Conservation (phyloP, 2,888 invertebrate genomes). For the Ectemnius continuus region DNA sequence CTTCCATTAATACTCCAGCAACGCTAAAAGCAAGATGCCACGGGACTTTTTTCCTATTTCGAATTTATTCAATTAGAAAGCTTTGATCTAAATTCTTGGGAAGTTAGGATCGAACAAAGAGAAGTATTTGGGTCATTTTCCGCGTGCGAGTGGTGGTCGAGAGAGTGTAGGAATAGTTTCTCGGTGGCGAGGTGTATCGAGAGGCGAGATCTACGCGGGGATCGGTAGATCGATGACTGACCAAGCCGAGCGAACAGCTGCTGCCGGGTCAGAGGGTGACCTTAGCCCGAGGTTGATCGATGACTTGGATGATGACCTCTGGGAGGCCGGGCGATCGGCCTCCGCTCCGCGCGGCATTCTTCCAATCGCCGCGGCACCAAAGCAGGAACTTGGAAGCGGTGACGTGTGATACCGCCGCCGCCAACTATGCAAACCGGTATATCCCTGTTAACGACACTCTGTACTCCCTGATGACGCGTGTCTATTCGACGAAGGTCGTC, state of each 20-base stretch:
- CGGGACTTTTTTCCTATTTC: no score
- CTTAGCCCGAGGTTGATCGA: slow-evolving; percentile 73
- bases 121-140: slow-evolving; percentile 26
- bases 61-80: no score
- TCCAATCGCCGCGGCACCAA: slow-evolving; percentile 43
- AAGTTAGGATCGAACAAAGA: background rate
- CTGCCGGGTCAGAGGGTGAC: slow-evolving; percentile 71
- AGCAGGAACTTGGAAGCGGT: slow-evolving; percentile 49
- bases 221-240: slow-evolving; percentile 75
- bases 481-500: slow-evolving; percentile 1
- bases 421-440: slow-evolving; percentile 57
- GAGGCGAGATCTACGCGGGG: slow-evolving; percentile 67
- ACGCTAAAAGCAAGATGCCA: no score
- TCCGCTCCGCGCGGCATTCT: slow-evolving; percentile 47
- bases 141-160: background rate
- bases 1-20: no score
- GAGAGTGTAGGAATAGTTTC: slow-evolving; percentile 28
- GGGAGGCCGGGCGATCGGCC: slow-evolving; percentile 53
- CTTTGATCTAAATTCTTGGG: background rate
- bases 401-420: slow-evolving; percentile 54
- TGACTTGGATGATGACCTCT: slow-evolving; percentile 71
- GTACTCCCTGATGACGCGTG: slow-evolving; percentile 35
- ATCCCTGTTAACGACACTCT: slow-evolving; percentile 38
- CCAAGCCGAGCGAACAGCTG: slow-evolving; percentile 70
- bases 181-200: slow-evolving; percentile 60